These are phyloP conservation scores for Macrosiphum euphorbiae DNA, from an alignment of 2,888 invertebrate genomes.

Conservation along the genomic window DNA sequence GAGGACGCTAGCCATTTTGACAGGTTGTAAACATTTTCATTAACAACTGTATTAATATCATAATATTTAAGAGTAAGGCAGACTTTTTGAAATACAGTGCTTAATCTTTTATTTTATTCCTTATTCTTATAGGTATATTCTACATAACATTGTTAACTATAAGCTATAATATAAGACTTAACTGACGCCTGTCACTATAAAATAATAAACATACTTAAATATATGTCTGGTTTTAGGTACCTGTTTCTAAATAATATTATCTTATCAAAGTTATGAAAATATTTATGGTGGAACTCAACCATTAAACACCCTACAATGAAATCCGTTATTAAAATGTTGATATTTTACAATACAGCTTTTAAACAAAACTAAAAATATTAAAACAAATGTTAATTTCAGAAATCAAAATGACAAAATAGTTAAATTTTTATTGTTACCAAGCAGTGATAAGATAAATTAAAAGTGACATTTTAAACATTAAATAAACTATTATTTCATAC, in stretches of 20 bases:
- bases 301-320: background rate
- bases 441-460: background rate
- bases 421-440: background rate
- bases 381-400: background rate
- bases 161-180: background rate
- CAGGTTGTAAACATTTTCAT: background rate
- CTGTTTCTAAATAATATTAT: background rate
- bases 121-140: background rate
- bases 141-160: background rate
- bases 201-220: background rate
- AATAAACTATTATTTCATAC: background rate
- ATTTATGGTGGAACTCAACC: background rate
- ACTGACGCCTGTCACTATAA: background rate
- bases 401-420: background rate
- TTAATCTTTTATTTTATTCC: background rate
- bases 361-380: background rate
- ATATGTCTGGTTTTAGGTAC: background rate
- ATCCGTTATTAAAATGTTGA: background rate
- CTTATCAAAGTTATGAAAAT: background rate
- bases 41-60: background rate
- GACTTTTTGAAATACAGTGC: background rate
- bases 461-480: background rate
- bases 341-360: background rate
- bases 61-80: background rate
- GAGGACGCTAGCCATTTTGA: constrained; percentile 35